Evolutionary conservation across 2,797 vertebrate genomes (phyloP).

Genomic region (Prionace glauca): DNA sequence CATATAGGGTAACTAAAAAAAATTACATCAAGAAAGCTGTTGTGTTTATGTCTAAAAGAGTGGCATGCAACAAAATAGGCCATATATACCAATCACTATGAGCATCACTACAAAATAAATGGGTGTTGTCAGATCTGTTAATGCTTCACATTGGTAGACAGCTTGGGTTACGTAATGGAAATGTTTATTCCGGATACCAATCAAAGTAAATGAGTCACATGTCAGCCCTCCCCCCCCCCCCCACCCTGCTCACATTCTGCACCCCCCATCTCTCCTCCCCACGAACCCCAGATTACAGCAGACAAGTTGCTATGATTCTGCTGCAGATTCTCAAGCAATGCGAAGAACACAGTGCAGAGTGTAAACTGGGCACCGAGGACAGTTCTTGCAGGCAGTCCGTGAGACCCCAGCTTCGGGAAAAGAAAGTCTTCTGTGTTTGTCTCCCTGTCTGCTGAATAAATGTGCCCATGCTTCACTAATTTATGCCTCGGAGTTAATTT

Average conservation of each 20-base stretch:
- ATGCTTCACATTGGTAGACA: background rate
- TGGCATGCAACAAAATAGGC: background rate
- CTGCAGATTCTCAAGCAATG: background rate
- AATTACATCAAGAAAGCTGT: background rate
- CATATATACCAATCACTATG: background rate
- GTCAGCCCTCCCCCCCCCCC: background rate
- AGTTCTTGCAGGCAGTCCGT: background rate
- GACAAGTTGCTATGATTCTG: constrained; percentile 20
- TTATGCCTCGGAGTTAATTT: constrained; percentile 33
- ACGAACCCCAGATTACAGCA: background rate
- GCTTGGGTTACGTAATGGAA: background rate
- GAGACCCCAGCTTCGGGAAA: constrained; percentile 11
- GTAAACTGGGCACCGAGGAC: background rate
- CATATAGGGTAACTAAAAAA: background rate
- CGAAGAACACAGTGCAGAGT: background rate
- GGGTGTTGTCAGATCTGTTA: background rate
- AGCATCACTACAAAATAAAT: background rate
- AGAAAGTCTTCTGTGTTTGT: background rate
- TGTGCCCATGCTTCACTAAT: constrained; percentile 19
- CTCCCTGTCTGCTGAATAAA: background rate
- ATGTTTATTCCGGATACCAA: background rate
- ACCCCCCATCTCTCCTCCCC: background rate
- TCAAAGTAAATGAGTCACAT: background rate
- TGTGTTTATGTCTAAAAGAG: background rate
- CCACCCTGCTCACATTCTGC: no score